These are phyloP conservation scores for Pseudolaguvia tuberculata DNA, from an alignment of 2,113 vertebrate genomes.

Conservation along the genomic window DNA sequence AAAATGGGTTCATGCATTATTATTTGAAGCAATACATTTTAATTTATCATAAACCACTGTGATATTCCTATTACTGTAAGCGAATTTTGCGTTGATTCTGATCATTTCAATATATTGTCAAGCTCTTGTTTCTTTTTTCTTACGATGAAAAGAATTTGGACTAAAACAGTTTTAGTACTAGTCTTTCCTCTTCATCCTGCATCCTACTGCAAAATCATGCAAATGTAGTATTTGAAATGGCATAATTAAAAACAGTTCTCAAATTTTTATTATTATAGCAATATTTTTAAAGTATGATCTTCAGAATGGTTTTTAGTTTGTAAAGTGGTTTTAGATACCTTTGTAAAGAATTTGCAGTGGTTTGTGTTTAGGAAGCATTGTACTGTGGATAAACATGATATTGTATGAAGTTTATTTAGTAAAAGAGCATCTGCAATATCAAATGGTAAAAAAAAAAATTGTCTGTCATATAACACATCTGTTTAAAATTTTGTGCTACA, in stretches of 20 bases:
- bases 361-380: neutral
- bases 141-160: constrained; percentile 51
- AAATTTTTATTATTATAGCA: constrained; percentile 18
- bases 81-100: too few species aligned
- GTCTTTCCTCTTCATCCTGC: constrained; percentile 34
- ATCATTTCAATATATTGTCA: too few species aligned
- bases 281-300: constrained; percentile 10
- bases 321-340: constrained; percentile 1
- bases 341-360: neutral
- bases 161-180: constrained; percentile 57
- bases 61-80: too few species aligned
- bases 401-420: neutral
- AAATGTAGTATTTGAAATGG: constrained; percentile 68
- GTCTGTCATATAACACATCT: constrained; percentile 53
- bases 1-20: too few species aligned
- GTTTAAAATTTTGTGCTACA: constrained; percentile 38
- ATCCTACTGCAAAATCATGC: constrained; percentile 62
- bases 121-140: too few species aligned
- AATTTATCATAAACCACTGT: too few species aligned
- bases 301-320: constrained; percentile 26
- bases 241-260: constrained; percentile 46
- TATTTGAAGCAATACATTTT: too few species aligned
- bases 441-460: constrained; percentile 13
- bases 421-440: too few species aligned
- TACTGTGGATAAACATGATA: neutral